Evolutionary conservation across 2,797 vertebrate genomes (phyloP).

Genomic region (Discoglossus pictus): DNA sequence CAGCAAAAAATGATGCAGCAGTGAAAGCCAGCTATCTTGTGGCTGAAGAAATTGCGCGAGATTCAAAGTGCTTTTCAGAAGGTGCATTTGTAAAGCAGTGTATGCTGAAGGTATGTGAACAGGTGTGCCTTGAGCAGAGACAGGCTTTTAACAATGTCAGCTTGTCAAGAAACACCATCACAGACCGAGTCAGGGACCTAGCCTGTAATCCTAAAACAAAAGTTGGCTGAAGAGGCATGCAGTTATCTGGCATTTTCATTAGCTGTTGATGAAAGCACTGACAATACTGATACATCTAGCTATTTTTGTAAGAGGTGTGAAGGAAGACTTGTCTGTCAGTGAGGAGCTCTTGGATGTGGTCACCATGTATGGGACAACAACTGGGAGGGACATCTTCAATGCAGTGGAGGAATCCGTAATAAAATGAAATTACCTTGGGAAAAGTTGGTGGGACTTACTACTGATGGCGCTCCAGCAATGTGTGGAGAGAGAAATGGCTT

Average conservation of each 20-base stretch:
- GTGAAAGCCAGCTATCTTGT: conserved; percentile 41
- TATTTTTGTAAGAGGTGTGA: neutral
- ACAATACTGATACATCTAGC: conserved; percentile 17
- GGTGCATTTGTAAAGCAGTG: conserved; percentile 29
- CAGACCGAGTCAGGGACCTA: conserved; percentile 23
- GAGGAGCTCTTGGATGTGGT: conserved; percentile 20
- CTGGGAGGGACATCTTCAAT: neutral
- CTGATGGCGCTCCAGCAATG: conserved; percentile 11
- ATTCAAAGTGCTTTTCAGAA: conserved; percentile 43
- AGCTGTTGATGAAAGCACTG: conserved; percentile 31
- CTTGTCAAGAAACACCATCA: conserved; percentile 42
- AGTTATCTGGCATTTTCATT: conserved; percentile 35
- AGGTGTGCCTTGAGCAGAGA: conserved; percentile 20
- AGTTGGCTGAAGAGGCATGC: conserved; percentile 21
- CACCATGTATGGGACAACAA: conserved; percentile 11
- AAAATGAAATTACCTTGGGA: conserved; percentile 13
- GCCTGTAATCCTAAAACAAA: conserved; percentile 17
- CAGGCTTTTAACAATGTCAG: conserved; percentile 43
- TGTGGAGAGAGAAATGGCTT: conserved; percentile 5
- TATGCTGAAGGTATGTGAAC: conserved; percentile 36
- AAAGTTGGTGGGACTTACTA: conserved; percentile 13
- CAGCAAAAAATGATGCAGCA: conserved; percentile 36
- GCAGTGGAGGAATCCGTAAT: conserved; percentile 4
- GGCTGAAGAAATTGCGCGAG: conserved; percentile 37
- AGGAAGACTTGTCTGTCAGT: conserved; percentile 1